Evolutionary conservation across 2,113 vertebrate genomes (phyloP), one percentile per base, ranked within the genome.

Genomic region (Suncus etruscus): DNA sequence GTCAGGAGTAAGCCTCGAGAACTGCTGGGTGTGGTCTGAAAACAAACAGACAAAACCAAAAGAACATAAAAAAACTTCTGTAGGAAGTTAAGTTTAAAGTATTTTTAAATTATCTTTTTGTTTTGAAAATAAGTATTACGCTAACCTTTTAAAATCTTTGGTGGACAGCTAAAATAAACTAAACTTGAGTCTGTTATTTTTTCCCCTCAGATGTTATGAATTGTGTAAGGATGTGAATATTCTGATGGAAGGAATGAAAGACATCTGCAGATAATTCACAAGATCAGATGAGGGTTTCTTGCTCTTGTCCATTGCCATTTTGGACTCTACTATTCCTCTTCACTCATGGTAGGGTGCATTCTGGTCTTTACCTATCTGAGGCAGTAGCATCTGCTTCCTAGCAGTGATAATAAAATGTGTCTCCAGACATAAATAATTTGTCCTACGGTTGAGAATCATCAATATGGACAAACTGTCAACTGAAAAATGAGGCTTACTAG

Each of bases 81-180:
- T 72, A 72, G 39, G 31, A 68, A 78, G 47, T 78, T 82, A 47
- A 48, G 32, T 75, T 83, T 66, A 83, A 69, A 63, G 20, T 54
- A 10, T 70, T 65, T 85, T 86, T 50, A 89, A 70, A 76, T 54
- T 51, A 39, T 77, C 32, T 87, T 86, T 68, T 74, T 27, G 66
- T 51, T 65, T 77, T 63, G 63, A 65, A 91, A 85, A 69, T 0
- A 78, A 18, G 24, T 63, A 6, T 69, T 12, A n/a, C 29, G 39
- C 81, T 83, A 61, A 47, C 27, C 65, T 70, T 50, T 84, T 61
- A 74, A 74, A 25, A 11, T 85, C 69, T 47, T 70, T 22, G 45
- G 16, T 63, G 69, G 51, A 69, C 75, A 85, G n/a, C 61, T 87
- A 58, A 79, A 61, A 7, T 66, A 73, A 79, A 69, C 9, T 66